Base-by-base conservation (phyloP, 2,113 vertebrate species). In the Jaculus jaculus region DNA sequence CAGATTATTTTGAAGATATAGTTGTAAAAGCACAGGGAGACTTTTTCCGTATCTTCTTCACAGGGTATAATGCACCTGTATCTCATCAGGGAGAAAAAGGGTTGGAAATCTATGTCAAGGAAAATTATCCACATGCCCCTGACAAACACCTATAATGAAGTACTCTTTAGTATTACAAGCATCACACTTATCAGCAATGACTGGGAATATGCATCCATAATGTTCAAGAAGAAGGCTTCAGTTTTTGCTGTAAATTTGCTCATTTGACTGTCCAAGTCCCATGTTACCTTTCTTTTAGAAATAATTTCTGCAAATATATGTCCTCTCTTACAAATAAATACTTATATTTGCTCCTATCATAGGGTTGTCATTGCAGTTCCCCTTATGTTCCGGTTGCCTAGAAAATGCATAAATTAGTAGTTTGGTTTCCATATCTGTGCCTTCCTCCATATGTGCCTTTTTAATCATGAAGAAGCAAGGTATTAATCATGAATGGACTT, bases 251-350 rank as follows among this genome's bases (percentile, higher is more conserved):
- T n/a, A 90, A 84, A 42, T 69, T 84, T 71, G 81, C 34, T 60
- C n/a, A 65, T 66, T 77, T 84, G 42, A 32, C 68, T 89, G 24
- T 71, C 65, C 66, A 85, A 72, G 9, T 60, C 13, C 32, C 28
- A 77, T 7, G 66, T 4, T 72, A 58, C 20, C 37, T 84, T 88
- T 89, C 69, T 89, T 89, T 71, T n/a, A 84, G 54, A 84, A 92
- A 92, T 63, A 82, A 77, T 61, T 87, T 92, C 30, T 9, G 87
- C 89, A 16, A 73, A 61, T 86, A 89, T 87, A 37, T 2, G 77
- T 37, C 72, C 32, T 84, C 34, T 86, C 17, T 68, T 65, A 3
- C 80, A 91, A 34, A n/a, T n/a, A n/a, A 82, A 63, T 5, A 92
- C 34, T 32, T 69, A 88, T 13, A 17, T 10, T 95, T 95, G 5